Percentiles rank a stretch among this genome's conserved stretches.
Conservation (phyloP, 1,140 invertebrate species). For the Argopecten irradians region DNA sequence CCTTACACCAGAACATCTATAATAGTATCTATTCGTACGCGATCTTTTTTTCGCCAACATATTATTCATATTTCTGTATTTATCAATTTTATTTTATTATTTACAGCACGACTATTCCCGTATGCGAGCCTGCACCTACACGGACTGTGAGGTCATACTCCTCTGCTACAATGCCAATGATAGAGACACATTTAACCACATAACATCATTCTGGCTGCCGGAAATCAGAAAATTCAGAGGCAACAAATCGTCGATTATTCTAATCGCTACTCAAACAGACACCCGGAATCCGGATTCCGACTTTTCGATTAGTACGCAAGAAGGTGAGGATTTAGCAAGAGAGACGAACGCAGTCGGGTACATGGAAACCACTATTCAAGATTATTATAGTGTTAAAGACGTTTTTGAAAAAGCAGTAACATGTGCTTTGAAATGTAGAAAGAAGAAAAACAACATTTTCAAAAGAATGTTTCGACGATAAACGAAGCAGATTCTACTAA, state of each 20-base stretch:
- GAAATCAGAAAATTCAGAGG: constrained; percentile 86
- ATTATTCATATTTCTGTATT: not conserved
- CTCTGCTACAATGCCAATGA: constrained; percentile 99
- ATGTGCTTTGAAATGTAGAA: constrained; percentile 80
- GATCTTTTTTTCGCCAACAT: no score
- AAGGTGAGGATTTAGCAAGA: constrained; percentile 85
- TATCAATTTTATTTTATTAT: constrained; percentile 27
- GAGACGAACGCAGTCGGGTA: constrained; percentile 87
- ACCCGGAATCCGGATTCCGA: constrained; percentile 83
- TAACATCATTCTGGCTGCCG: constrained; percentile 88
- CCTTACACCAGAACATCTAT: no score
- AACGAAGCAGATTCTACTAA: not conserved
- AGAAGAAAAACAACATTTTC: constrained; percentile 59
- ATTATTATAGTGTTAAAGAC: constrained; percentile 93
- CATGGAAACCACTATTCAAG: constrained; percentile 92
- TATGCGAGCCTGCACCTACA: constrained; percentile 90
- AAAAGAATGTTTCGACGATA: constrained; percentile 52
- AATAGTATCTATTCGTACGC: no score
- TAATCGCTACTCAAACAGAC: constrained; percentile 81
- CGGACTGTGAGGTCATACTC: constrained; percentile 98
- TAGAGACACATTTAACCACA: constrained; percentile 98
- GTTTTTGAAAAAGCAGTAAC: constrained; percentile 92
- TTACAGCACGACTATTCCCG: constrained; percentile 90
- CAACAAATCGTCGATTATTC: constrained; percentile 91
- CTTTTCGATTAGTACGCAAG: constrained; percentile 82